Percentiles rank a stretch among this genome's conserved stretches.
These are phyloP conservation scores for Chamaea fasciata DNA, from an alignment of 2,113 vertebrate genomes.

Conservation along the genomic window DNA sequence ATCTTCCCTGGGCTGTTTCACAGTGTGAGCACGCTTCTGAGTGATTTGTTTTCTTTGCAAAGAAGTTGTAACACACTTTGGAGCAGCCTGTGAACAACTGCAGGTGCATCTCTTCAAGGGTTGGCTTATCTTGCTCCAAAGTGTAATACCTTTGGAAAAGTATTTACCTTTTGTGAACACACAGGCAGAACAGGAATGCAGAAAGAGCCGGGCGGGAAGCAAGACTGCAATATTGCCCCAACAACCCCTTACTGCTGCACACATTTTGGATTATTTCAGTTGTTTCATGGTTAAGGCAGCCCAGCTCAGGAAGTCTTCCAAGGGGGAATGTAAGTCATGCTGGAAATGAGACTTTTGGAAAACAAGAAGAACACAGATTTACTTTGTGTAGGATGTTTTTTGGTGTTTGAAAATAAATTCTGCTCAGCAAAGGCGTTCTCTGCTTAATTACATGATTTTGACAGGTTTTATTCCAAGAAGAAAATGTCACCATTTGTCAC, in stretches of 20 bases:
- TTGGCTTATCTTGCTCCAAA: not conserved
- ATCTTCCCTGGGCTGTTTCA: not conserved
- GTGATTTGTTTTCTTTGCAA: not conserved
- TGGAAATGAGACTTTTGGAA: not conserved
- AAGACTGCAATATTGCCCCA: not conserved
- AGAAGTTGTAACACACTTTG: not conserved
- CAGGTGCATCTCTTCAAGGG: accelerated
- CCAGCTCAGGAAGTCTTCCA: not conserved
- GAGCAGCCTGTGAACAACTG: not conserved
- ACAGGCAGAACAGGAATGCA: not conserved
- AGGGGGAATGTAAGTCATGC: not conserved
- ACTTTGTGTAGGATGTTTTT: not conserved
- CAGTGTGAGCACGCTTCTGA: not conserved
- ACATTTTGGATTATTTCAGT: not conserved
- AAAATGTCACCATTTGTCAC: not conserved
- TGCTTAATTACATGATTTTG: not conserved
- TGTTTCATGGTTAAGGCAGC: not conserved
- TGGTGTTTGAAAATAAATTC: not conserved
- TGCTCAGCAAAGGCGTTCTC: not conserved
- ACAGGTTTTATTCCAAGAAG: not conserved
- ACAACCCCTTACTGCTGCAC: not conserved
- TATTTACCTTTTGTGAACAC: not conserved
- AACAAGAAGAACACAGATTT: not conserved
- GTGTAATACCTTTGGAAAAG: not conserved
- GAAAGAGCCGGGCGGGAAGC: not conserved